Conservation (phyloP, 2,888 invertebrate genomes). For the Athrips mouffetella region DNA sequence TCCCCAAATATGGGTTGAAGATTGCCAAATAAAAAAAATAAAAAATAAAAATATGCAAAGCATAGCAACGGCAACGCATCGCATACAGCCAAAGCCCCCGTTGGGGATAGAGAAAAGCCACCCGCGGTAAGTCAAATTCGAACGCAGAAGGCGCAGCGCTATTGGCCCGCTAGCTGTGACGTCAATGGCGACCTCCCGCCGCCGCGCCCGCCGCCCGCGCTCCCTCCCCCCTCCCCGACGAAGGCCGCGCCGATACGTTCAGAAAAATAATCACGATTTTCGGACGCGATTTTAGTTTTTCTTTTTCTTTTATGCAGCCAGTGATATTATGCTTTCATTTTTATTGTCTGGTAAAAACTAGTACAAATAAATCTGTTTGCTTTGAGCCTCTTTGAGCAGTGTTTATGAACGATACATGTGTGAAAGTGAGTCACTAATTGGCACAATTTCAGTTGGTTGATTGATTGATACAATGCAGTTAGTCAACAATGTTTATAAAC, state of each 20-base stretch:
- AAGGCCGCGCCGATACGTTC: slow-evolving; percentile 53
- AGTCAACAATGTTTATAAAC: background rate
- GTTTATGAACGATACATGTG: too few relatives aligned
- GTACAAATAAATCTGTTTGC: too few relatives aligned
- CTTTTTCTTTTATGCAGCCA: slow-evolving; percentile 22
- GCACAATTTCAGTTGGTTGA: background rate
- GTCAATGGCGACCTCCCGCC: slow-evolving; percentile 71
- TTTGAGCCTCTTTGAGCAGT: too few relatives aligned
- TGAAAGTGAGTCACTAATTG: background rate
- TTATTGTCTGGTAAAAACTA: too few relatives aligned
- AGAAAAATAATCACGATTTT: slow-evolving; percentile 73
- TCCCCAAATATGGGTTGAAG: too few relatives aligned
- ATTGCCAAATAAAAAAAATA: too few relatives aligned
- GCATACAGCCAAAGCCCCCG: slow-evolving; percentile 38
- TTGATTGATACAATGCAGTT: background rate
- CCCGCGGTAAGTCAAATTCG: slow-evolving; percentile 55
- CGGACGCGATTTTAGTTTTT: slow-evolving; percentile 42
- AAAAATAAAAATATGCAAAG: too few relatives aligned
- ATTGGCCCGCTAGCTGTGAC: slow-evolving; percentile 67
- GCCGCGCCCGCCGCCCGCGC: slow-evolving; percentile 61
- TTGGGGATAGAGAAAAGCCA: slow-evolving; percentile 50
- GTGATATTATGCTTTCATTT: slow-evolving; percentile 3
- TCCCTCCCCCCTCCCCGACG: slow-evolving; percentile 36
- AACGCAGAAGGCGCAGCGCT: slow-evolving; percentile 46
- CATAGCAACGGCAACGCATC: slow-evolving; percentile 32